Evolutionary conservation across 2,113 vertebrate genomes (phyloP).

Genomic region (Oreochromis spilurus): DNA sequence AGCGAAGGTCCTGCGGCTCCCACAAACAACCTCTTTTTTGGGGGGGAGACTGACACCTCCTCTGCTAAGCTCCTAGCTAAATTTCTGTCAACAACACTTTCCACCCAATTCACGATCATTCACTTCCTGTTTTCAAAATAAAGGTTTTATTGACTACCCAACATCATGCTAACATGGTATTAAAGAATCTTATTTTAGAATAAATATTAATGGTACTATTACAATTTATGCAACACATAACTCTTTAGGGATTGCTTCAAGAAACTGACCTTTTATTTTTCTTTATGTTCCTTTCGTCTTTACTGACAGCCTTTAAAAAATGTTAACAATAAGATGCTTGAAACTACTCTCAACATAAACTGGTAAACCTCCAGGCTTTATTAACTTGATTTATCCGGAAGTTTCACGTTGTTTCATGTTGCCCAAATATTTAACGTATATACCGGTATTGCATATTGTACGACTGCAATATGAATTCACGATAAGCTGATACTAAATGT

Average conservation of each 20-base stretch:
- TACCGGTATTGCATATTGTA: neutral
- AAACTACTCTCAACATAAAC: neutral
- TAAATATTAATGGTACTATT: neutral
- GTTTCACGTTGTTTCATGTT: neutral
- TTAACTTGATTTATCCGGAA: neutral
- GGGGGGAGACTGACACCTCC: neutral
- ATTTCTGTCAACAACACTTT: constrained; percentile 18
- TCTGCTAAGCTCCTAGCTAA: neutral
- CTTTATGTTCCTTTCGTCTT: neutral
- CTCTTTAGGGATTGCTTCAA: neutral
- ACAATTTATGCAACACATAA: fast-evolving
- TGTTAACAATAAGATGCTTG: neutral
- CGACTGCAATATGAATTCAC: neutral
- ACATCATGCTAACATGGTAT: fast-evolving
- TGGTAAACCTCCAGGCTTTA: neutral
- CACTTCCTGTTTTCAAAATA: constrained; percentile 53
- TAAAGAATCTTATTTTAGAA: neutral
- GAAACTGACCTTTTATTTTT: neutral
- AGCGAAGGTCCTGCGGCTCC: constrained; percentile 10
- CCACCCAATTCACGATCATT: neutral
- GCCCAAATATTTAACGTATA: neutral
- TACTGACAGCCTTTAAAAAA: neutral
- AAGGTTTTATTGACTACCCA: neutral
- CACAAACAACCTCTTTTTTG: neutral
- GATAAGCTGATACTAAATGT: neutral